Evolutionary conservation across 2,113 vertebrate genomes (phyloP), one percentile per base, ranked within the genome.

Genomic region (Paramisgurnus dabryanus): DNA sequence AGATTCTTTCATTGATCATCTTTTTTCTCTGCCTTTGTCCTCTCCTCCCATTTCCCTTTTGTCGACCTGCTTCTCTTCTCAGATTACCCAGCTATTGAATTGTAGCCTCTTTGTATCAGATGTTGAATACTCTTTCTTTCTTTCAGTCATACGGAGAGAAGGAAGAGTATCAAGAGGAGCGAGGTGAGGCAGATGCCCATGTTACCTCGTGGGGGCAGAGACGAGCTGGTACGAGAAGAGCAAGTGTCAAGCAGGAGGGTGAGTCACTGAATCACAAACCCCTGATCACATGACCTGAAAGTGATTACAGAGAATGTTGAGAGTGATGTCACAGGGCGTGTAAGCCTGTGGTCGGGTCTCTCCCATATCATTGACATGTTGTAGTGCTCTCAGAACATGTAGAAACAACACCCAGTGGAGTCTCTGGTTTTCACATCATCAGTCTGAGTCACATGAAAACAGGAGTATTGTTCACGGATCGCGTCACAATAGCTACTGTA

Each of bases 221-320:
- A 98, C 78, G 94, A 96, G 75, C 91, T 93, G 1, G 93, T 91
- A 12, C 88, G 93, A 82, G 98, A 98, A 43, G 98, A 99, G 60
- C 97, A 98, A 82, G 94, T 96, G 79, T 96, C 95, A 18, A 95
- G 98, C 84, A 92, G 95, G 88, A 94, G 94, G 92, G 98, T 99
- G 79, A 84, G 94, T 72, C 0, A 41, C 39, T 73, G 53, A 15
- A 58, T n/a, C 5, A 61, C 71, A 10, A 61, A 45, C 40, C 9
- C 34, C 11, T 49, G 41, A 64, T 75, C 60, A 58, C 53, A 73
- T 73, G 34, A 73, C n/a, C 2, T 49, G 55, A 40, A 61, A 73
- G 53, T 40, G 53, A 43, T 41, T n/a, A 22, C 40, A 18, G 5
- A 69, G 12, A 34, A 7, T 53, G 12, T 69, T 71, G 50, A 57